Base-by-base conservation (phyloP, 1,140 invertebrate species). In the Hylaeus volcanicus region DNA sequence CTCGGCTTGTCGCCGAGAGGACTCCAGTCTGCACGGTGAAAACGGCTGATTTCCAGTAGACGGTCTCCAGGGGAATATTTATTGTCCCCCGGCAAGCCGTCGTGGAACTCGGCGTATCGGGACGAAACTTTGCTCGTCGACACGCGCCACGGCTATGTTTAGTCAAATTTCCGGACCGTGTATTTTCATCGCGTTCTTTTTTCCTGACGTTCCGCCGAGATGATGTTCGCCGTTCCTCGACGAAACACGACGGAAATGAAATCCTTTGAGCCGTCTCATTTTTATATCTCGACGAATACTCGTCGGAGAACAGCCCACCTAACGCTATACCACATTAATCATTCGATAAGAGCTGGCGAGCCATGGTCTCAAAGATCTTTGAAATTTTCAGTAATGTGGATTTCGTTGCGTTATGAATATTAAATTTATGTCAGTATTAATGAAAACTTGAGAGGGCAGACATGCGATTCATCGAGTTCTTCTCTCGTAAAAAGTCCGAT, bases 21-120 rank as follows among this genome's bases (percentile, higher is more conserved):
- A 53, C 63, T 60, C n/a, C 70, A 39, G 64, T 12, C 37, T 56
- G 74, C 74, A 55, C 55, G 64, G 79, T 74, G 79, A 85, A 85
- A 85, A 85, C 79, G 80, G 53, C 82, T 84, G 83, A 82, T 86
- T 79, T 83, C 70, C 53, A 82, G 45, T 51, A 53, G 69, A 2
- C 48, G 39, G 41, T 70, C 69, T 55, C 78, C 53, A 37, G 12
- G 15, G 70, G 81, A 58, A 58, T 78, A 84, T 69, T 79, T 72
- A 79, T 74, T 80, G 71, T 85, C 65, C 77, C 41, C 56, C 51
- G 55, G 41, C 26, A 66, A 55, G 26, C 43, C 56, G 60, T 66
- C 5, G 55, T 14, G 71, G 61, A 58, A 80, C 77, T 68, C 48
- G 58, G 14, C 75, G 53, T 70, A 65, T 65, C 39, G 70, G 56